Evolutionary conservation across 2,797 vertebrate species (phyloP).

Genomic region (Garrulus glandarius): DNA sequence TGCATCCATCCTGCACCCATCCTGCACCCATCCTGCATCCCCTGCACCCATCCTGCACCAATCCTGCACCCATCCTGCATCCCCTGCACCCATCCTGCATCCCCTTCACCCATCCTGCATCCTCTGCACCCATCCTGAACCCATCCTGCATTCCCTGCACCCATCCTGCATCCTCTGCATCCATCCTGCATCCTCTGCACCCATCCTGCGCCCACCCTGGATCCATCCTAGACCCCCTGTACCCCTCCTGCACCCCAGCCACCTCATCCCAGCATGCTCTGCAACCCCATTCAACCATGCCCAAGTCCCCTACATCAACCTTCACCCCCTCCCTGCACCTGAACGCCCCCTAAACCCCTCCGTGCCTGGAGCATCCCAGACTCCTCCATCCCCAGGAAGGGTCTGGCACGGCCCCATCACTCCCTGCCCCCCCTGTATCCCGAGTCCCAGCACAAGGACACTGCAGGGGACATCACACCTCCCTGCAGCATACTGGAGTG

Average conservation of each 20-base stretch:
- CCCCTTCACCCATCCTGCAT: rapidly evolving
- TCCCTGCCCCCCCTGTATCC: neutral
- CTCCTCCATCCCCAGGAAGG: neutral
- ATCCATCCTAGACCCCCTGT: neutral
- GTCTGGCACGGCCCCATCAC: neutral
- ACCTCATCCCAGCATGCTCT: neutral
- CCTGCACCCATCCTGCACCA: too few species aligned
- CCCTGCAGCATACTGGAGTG: neutral
- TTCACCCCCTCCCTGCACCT: neutral
- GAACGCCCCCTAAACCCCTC: neutral
- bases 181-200: too few species aligned
- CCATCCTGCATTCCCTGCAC: neutral
- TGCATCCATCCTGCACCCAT: too few species aligned
- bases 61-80: too few species aligned
- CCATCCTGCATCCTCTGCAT: neutral
- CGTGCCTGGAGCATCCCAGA: neutral
- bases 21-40: neutral
- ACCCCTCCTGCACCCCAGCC: rapidly evolving
- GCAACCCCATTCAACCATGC: neutral
- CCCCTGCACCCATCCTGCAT: neutral
- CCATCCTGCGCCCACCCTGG: too few species aligned
- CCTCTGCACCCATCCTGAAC: neutral
- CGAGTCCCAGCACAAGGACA: rapidly evolving
- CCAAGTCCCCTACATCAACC: neutral
- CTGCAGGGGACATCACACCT: neutral